Conservation (phyloP, 2,113 vertebrate genomes). For the Blennius ocellaris region DNA sequence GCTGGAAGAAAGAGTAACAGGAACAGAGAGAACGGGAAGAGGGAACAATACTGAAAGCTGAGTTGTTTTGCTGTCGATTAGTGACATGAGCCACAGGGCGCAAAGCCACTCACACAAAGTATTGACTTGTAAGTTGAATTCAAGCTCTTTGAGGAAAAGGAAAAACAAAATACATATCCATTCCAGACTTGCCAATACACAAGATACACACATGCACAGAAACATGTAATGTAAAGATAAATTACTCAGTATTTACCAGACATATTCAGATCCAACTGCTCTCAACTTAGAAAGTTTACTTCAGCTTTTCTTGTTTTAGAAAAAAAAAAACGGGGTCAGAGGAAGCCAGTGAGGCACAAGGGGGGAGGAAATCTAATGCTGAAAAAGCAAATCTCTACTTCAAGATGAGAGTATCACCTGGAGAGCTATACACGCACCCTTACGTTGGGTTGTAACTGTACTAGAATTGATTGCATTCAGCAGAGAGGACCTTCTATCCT, state of each 20-base stretch:
- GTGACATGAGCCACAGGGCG: constrained; percentile 46
- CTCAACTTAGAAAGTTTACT: constrained; percentile 43
- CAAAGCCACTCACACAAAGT: constrained; percentile 53
- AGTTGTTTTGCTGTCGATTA: constrained; percentile 48
- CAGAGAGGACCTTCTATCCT: constrained; percentile 19
- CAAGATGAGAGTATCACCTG: constrained; percentile 39
- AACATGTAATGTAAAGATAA: constrained; percentile 35
- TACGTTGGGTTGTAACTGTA: constrained; percentile 30
- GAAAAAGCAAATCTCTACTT: constrained; percentile 41
- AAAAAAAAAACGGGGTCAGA: constrained; percentile 11
- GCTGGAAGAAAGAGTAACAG: not conserved
- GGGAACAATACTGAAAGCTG: not conserved
- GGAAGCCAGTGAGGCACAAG: constrained; percentile 28
- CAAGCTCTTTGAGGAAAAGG: no score
- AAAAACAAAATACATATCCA: not conserved
- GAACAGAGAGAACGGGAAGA: not conserved
- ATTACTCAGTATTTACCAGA: constrained; percentile 40
- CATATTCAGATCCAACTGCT: constrained; percentile 40
- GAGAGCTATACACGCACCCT: constrained; percentile 26
- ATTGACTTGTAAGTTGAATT: constrained; percentile 48
- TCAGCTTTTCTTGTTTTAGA: constrained; percentile 14
- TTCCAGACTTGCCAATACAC: constrained; percentile 9
- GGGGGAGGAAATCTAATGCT: constrained; percentile 34
- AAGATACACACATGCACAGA: not conserved
- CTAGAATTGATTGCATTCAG: constrained; percentile 41